Evolutionary conservation across 2,888 invertebrate genomes (phyloP).

Genomic region (Aplocera efformata): DNA sequence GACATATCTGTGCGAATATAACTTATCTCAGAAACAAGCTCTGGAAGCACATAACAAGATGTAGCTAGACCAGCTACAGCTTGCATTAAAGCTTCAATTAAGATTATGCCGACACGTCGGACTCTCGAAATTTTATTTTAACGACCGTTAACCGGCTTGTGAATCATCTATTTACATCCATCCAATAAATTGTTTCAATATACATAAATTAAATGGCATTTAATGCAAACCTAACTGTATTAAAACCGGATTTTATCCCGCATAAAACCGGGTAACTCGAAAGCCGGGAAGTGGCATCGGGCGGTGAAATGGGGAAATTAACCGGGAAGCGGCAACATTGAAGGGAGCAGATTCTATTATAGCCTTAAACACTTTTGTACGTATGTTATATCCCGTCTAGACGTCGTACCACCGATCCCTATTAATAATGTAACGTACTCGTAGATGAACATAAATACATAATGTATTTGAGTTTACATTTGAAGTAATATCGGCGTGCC

Average conservation of each 20-base stretch:
- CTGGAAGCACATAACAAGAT: no score
- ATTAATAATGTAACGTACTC: constrained; percentile 51
- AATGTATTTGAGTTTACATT: no score
- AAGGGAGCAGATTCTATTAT: constrained; percentile 43
- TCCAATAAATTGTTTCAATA: background rate
- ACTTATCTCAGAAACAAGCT: no score
- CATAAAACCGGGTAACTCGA: constrained; percentile 12
- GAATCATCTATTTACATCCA: background rate
- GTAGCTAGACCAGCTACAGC: no score
- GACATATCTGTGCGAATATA: no score
- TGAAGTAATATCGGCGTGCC: no score
- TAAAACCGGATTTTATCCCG: constrained; percentile 13
- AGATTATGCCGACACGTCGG: no score
- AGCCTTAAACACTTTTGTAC: constrained; percentile 50
- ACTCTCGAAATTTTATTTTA: no score
- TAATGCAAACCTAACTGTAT: constrained; percentile 12
- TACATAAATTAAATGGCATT: constrained; percentile 4
- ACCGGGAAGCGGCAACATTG: constrained; percentile 20
- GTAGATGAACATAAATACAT: no score
- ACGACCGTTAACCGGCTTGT: no score
- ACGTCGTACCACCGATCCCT: constrained; percentile 53
- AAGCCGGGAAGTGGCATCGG: constrained; percentile 15
- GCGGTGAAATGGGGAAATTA: constrained; percentile 17
- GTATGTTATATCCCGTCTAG: constrained; percentile 57
- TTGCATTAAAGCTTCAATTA: no score